Conservation (phyloP, 2,797 vertebrate genomes). For the Myotis daubentonii region DNA sequence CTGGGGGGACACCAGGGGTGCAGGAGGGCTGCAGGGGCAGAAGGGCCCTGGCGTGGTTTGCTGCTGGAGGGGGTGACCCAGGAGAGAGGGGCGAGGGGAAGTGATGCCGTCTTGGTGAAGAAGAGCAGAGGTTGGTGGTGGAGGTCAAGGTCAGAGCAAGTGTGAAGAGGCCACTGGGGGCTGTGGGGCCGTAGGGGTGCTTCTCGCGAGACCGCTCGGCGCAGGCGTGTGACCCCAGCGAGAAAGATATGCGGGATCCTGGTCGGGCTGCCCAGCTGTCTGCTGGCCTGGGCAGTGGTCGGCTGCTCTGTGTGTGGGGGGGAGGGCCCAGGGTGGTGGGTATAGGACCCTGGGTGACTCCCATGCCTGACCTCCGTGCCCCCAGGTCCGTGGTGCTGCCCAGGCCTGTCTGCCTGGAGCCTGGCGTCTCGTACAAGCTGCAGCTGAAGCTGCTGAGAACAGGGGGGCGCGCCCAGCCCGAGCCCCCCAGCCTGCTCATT, state of each 20-base stretch:
- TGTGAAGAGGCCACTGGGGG: background rate
- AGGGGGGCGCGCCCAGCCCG: conserved; percentile 83
- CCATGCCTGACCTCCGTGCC: background rate
- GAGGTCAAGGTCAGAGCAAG: background rate
- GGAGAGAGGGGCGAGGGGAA: background rate
- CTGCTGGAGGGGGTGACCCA: background rate
- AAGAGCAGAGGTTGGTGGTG: background rate
- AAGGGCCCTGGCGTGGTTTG: background rate
- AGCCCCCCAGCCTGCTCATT: conserved; percentile 88
- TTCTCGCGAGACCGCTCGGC: background rate
- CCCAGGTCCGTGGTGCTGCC: conserved; percentile 90
- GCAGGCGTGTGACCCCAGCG: no score
- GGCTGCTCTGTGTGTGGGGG: background rate
- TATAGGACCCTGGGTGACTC: background rate
- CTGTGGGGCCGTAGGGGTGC: background rate
- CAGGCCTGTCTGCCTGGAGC: conserved; percentile 93
- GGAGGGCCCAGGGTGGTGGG: background rate
- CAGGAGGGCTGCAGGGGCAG: no score
- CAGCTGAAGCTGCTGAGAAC: conserved; percentile 92
- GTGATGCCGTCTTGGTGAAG: background rate
- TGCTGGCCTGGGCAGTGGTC: background rate
- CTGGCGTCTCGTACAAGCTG: conserved; percentile 90
- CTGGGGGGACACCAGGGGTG: background rate
- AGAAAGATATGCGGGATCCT: background rate
- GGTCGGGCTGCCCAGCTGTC: background rate